Conservation (phyloP, 1,140 invertebrate species). For the Musca vetustissima region DNA sequence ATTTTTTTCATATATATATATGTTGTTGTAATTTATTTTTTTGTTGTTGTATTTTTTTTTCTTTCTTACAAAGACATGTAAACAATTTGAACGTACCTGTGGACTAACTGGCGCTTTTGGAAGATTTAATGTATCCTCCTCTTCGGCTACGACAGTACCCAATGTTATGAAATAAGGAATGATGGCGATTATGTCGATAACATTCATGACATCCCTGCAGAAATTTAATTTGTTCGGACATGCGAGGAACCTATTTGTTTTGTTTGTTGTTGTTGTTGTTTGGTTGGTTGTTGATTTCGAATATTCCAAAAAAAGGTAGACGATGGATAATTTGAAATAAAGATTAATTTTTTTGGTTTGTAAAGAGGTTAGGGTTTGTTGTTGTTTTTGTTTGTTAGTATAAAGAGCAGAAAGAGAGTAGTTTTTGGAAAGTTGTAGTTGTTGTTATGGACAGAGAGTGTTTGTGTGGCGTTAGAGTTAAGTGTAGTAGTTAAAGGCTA, state of each 20-base stretch:
- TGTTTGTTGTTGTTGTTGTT: neutral
- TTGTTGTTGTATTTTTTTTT: too few relatives aligned
- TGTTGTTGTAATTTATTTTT: too few relatives aligned
- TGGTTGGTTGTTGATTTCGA: too few relatives aligned
- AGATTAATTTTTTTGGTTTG: neutral
- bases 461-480: too few relatives aligned
- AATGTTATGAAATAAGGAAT: constrained; percentile 99
- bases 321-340: neutral
- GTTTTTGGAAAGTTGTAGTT: too few relatives aligned
- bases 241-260: constrained; percentile 78
- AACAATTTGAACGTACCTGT: constrained; percentile 57
- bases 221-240: constrained; percentile 98
- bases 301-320: neutral
- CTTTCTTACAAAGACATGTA: too few relatives aligned
- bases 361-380: neutral
- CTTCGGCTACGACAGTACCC: constrained; percentile 95
- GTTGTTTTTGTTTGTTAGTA: neutral
- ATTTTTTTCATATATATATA: neutral
- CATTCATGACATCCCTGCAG: constrained; percentile 99
- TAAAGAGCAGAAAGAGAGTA: too few relatives aligned
- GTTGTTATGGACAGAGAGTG: too few relatives aligned
- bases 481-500: too few relatives aligned
- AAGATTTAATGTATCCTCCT: constrained; percentile 82
- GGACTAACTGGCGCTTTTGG: constrained; percentile 85
- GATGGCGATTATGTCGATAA: constrained; percentile 99